Evolutionary conservation across 2,113 vertebrate genomes (phyloP).

Genomic region (Nansenia antarctica): DNA sequence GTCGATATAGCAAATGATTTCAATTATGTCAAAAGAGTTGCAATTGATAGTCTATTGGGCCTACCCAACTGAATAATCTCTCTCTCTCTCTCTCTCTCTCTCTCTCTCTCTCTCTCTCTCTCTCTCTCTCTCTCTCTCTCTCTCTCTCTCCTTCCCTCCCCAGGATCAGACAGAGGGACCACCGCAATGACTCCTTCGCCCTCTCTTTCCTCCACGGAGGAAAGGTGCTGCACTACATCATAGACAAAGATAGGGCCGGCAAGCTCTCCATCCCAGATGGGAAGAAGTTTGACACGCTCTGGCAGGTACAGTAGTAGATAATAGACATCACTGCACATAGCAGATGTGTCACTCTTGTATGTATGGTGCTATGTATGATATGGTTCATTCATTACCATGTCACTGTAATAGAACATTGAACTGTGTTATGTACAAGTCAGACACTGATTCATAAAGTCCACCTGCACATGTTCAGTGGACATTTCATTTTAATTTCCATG

Average conservation of each 20-base stretch:
- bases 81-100: no score
- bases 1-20: no score
- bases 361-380: neutral
- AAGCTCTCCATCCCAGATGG: conserved; percentile 95
- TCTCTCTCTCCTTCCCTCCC: neutral
- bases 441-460: neutral
- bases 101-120: neutral
- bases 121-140: neutral
- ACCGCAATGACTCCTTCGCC: conserved; percentile 86
- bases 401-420: no score
- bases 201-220: conserved; percentile 88
- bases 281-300: conserved; percentile 96
- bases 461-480: no score
- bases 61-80: neutral
- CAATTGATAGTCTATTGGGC: neutral
- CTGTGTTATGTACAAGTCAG: no score
- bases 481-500: no score
- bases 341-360: no score
- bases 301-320: conserved; percentile 84
- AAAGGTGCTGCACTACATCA: conserved; percentile 91
- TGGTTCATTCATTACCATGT: neutral
- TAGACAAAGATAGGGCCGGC: conserved; percentile 84
- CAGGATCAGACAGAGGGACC: conserved; percentile 89
- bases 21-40: no score
- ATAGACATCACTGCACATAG: no score